Percentiles rank a stretch among this genome's conserved stretches.
These are phyloP conservation scores for Sciurus carolinensis DNA, from an alignment of 2,797 vertebrate species.

Conservation along the genomic window DNA sequence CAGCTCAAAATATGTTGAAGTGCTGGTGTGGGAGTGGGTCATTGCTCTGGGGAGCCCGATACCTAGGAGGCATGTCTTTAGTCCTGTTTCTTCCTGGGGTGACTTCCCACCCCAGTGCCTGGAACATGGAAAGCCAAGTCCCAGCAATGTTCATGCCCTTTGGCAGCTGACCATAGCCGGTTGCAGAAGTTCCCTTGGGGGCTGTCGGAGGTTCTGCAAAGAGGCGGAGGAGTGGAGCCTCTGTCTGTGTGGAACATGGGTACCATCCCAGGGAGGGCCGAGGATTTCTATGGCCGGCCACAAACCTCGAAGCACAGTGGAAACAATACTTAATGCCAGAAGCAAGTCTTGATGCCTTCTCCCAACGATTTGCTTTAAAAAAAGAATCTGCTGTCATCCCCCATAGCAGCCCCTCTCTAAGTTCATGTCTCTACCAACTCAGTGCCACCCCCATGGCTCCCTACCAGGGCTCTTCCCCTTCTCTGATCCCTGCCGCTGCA, in stretches of 20 bases:
- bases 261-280: neutral
- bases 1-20: neutral
- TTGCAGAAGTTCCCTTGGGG: neutral
- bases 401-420: neutral
- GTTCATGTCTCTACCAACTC: neutral
- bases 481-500: neutral
- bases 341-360: neutral
- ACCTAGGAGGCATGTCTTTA: neutral
- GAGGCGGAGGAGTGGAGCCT: neutral
- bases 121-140: neutral
- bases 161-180: neutral
- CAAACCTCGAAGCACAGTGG: neutral
- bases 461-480: accelerated
- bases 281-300: neutral
- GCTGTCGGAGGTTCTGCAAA: too few species aligned
- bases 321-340: neutral
- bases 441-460: neutral
- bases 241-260: neutral
- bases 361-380: neutral
- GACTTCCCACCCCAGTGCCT: neutral
- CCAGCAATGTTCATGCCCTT: neutral
- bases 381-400: neutral
- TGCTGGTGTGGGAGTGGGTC: too few species aligned
- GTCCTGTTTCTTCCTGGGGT: neutral
- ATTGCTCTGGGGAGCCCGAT: neutral